These are phyloP conservation scores for Hypomecis punctinalis DNA, from an alignment of 2,888 invertebrate species.

Conservation along the genomic window DNA sequence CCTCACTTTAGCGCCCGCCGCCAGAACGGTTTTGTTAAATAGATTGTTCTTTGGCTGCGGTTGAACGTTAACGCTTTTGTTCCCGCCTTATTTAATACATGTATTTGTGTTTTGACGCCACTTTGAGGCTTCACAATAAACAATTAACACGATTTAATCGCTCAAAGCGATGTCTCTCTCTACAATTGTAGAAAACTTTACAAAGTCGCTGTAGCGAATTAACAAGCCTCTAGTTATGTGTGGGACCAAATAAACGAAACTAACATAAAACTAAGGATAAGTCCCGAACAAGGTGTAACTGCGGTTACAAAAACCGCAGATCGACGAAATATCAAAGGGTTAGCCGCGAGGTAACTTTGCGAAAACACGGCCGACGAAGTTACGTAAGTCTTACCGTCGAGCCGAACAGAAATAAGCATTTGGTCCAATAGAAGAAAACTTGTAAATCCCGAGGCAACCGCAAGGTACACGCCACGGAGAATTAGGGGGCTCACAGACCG, in stretches of 20 bases:
- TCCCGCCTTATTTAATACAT: constrained; percentile 66
- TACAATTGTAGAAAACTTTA: constrained; percentile 7
- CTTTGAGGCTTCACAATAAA: constrained; percentile 45
- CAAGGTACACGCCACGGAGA: constrained; percentile 61
- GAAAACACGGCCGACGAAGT: constrained; percentile 61
- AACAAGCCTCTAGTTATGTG: constrained; percentile 7
- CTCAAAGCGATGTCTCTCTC: constrained; percentile 1
- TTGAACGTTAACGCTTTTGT: constrained; percentile 67
- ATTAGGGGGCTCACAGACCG: constrained; percentile 54
- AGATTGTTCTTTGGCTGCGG: constrained; percentile 72
- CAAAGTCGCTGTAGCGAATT: constrained; percentile 16
- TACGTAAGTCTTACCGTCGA: constrained; percentile 56
- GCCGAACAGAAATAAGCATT: constrained; percentile 70
- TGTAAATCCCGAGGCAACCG: constrained; percentile 75
- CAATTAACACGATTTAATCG: constrained; percentile 22
- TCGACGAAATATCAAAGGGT: constrained; percentile 66
- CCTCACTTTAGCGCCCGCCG: constrained; percentile 69
- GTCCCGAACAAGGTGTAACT: constrained; percentile 44
- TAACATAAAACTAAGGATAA: constrained; percentile 37
- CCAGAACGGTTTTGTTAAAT: constrained; percentile 70
- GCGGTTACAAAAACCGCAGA: constrained; percentile 57
- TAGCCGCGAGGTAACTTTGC: constrained; percentile 56
- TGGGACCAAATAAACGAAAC: constrained; percentile 25
- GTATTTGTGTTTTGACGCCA: constrained; percentile 48
- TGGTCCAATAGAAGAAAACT: constrained; percentile 77